Percentiles rank a stretch among this genome's conserved stretches.
These are phyloP conservation scores for Neodiprion pinetum DNA, from an alignment of 1,140 invertebrate genomes.

Conservation along the genomic window DNA sequence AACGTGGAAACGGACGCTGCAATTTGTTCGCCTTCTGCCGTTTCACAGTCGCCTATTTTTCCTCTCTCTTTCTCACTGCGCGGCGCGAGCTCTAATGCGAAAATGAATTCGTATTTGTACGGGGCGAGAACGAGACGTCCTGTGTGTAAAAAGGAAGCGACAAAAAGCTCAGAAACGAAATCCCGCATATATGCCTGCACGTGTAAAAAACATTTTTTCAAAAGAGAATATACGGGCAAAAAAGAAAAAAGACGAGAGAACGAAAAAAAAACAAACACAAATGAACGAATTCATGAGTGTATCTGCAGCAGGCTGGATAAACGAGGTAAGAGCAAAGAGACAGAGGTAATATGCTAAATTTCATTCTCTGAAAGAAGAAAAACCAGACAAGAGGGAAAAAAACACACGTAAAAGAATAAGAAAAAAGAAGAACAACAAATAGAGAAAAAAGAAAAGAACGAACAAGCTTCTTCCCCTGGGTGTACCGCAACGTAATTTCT, in stretches of 20 bases:
- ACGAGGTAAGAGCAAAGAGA: slow-evolving; percentile 4
- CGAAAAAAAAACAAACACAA: neutral
- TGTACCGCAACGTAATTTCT: no score
- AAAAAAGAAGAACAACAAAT: no score
- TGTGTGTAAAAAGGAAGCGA: neutral
- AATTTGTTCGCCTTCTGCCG: no score
- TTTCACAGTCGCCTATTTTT: slow-evolving; percentile 5
- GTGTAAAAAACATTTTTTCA: no score
- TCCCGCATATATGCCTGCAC: no score
- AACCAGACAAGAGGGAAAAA: neutral
- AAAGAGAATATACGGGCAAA: neutral
- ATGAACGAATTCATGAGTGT: neutral
- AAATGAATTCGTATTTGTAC: slow-evolving; percentile 44
- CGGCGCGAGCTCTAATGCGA: slow-evolving; percentile 31
- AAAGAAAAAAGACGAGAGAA: neutral
- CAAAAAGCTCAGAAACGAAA: no score
- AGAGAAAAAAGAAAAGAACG: no score
- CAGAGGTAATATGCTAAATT: slow-evolving; percentile 5
- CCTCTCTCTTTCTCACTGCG: neutral
- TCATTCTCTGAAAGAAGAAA: neutral
- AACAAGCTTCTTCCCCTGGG: no score
- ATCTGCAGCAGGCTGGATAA: neutral
- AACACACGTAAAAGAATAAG: neutral
- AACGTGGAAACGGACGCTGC: no score
- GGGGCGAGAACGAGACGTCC: slow-evolving; percentile 10